phyloP scores from a whole-genome alignment of 2,113 vertebrate genomes.

The Petromus typicus region DNA sequence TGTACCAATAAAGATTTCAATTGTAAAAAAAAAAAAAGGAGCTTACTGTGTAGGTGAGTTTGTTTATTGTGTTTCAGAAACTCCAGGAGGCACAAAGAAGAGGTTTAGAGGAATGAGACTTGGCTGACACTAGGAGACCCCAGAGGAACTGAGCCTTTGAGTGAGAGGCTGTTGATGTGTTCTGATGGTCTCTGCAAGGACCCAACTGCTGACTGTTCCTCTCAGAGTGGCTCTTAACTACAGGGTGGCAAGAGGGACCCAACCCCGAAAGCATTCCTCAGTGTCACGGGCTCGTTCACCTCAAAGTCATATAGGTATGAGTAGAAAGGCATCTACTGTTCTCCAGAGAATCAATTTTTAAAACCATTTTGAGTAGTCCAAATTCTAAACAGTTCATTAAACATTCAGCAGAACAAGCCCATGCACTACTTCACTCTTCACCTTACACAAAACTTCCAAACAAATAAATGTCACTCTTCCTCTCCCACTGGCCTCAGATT shows the following conservation, averaged over 20 bases:
- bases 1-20: too few species aligned
- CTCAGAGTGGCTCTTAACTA: not conserved
- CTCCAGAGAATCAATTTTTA: not conserved
- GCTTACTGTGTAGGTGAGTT: not conserved
- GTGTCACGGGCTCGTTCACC: not conserved
- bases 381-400: not conserved
- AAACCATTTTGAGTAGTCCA: not conserved
- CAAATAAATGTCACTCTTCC: accelerated
- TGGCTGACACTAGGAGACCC: not conserved
- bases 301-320: not conserved
- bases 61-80: not conserved
- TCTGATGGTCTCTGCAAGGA: not conserved
- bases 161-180: not conserved
- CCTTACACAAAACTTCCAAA: not conserved
- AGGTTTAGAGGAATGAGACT: too few species aligned
- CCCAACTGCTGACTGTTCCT: not conserved
- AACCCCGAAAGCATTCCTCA: not conserved
- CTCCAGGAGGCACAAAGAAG: not conserved
- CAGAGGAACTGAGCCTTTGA: not conserved
- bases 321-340: not conserved
- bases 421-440: not conserved
- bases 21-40: too few species aligned
- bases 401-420: not conserved
- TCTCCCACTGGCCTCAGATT: not conserved
- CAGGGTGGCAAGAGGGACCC: not conserved